Conservation (phyloP, 2,888 invertebrate species). For the Nemapogon koenigi region DNA sequence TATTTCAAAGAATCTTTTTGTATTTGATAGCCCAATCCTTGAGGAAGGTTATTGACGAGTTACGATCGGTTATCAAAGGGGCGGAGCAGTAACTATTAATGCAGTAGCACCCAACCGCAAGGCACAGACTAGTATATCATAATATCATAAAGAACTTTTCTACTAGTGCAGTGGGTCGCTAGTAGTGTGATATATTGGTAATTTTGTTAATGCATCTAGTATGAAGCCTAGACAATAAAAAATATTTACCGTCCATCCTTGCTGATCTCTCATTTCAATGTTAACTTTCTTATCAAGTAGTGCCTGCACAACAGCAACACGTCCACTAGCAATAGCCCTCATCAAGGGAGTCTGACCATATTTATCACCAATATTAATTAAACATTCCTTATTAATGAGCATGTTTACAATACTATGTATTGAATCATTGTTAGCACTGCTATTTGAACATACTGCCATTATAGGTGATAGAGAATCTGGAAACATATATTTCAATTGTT, state of each 20-base stretch:
- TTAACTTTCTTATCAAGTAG: slow-evolving; percentile 58
- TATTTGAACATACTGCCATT: slow-evolving; percentile 69
- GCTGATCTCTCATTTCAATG: slow-evolving; percentile 64
- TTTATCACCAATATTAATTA: slow-evolving; percentile 61
- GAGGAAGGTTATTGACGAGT: too few species aligned
- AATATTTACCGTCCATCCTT: slow-evolving; percentile 67
- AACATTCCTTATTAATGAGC: slow-evolving; percentile 57
- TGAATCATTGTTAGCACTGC: slow-evolving; percentile 43
- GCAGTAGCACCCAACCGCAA: too few species aligned
- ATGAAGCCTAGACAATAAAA: too few species aligned
- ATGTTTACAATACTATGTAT: slow-evolving; percentile 49
- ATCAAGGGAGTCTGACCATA: slow-evolving; percentile 69
- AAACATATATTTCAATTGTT: slow-evolving; percentile 22
- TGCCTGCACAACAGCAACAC: slow-evolving; percentile 53
- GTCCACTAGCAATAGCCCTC: slow-evolving; percentile 65
- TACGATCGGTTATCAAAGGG: too few species aligned
- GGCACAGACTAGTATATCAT: too few species aligned
- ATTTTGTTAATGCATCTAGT: too few species aligned
- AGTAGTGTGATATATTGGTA: too few species aligned
- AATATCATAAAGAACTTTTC: too few species aligned
- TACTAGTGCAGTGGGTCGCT: too few species aligned
- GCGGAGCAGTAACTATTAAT: too few species aligned
- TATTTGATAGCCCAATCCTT: too few species aligned
- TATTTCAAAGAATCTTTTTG: too few species aligned
- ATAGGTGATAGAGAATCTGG: slow-evolving; percentile 69